phyloP scores from a whole-genome alignment of 1,140 invertebrate species.

The Listronotus oregonensis region DNA sequence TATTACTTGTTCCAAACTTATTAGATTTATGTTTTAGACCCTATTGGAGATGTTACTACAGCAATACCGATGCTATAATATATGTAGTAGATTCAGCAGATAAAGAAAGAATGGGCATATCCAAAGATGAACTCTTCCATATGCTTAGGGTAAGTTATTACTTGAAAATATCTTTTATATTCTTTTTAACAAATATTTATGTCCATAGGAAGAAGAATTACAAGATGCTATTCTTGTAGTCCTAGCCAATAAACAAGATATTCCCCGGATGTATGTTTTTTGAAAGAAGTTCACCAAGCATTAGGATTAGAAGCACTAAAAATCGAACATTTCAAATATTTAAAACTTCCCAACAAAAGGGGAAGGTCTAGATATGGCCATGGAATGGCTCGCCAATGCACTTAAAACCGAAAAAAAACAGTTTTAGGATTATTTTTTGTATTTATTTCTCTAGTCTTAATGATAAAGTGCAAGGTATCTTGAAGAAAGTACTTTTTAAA shows the following conservation, averaged over 20 bases:
- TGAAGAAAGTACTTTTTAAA: neutral
- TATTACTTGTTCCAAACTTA: neutral
- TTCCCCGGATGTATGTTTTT: constrained; percentile 94
- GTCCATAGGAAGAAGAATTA: constrained; percentile 90
- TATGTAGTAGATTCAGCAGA: constrained; percentile 99
- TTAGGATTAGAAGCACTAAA: constrained; percentile 90
- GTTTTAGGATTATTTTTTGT: constrained; percentile 20
- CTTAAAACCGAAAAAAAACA: constrained; percentile 84
- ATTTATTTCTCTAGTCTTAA: constrained; percentile 39
- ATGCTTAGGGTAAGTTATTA: constrained; percentile 79
- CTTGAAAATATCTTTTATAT: neutral
- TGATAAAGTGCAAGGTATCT: constrained; percentile 20
- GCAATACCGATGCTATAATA: constrained; percentile 99
- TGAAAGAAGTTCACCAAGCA: constrained; percentile 95
- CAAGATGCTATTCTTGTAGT: constrained; percentile 94
- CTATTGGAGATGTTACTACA: constrained; percentile 99
- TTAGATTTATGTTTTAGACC: constrained; percentile 71
- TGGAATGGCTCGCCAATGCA: constrained; percentile 97
- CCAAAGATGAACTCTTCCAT: constrained; percentile 95
- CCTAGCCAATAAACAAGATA: constrained; percentile 99
- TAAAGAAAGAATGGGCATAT: constrained; percentile 97
- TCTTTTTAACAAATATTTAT: neutral
- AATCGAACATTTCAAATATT: constrained; percentile 99
- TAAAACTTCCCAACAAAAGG: constrained; percentile 97
- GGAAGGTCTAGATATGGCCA: constrained; percentile 97